Evolutionary conservation across 2,888 invertebrate species (phyloP).

Genomic region (Oscheius sp.): DNA sequence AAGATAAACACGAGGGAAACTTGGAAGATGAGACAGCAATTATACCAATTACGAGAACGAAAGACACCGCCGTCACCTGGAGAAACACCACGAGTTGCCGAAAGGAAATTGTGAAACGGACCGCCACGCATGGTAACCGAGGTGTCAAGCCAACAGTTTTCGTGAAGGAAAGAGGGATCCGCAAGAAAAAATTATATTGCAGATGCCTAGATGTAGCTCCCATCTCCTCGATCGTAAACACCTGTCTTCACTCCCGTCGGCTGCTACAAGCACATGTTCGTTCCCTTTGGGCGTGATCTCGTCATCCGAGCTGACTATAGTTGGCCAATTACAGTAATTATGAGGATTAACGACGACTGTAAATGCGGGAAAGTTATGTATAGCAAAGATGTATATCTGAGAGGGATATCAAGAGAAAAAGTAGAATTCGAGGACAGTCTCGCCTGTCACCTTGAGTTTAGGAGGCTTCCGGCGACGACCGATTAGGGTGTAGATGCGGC

Average conservation of each 20-base stretch:
- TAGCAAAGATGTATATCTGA: neutral
- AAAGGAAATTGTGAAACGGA: neutral
- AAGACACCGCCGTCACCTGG: conserved; percentile 11
- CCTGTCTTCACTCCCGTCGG: neutral
- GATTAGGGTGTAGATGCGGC: conserved; percentile 7
- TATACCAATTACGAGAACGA: neutral
- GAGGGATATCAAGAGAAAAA: neutral
- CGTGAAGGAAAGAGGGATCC: neutral
- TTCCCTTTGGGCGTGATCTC: conserved; percentile 9
- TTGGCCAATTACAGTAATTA: conserved; percentile 14
- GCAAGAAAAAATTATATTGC: neutral
- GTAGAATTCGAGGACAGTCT: conserved; percentile 8
- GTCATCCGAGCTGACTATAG: conserved; percentile 3
- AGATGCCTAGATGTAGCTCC: neutral
- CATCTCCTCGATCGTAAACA: neutral
- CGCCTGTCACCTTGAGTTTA: neutral
- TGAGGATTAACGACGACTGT: conserved; percentile 18
- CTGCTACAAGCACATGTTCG: neutral
- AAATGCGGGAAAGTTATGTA: conserved; percentile 8
- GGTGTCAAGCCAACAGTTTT: neutral
- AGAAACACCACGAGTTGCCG: neutral
- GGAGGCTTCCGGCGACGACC: conserved; percentile 16
- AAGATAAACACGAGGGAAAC: conserved; percentile 9
- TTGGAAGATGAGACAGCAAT: neutral
- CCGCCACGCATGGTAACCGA: conserved; percentile 11